Evolutionary conservation across 2,888 invertebrate genomes (phyloP).

Genomic region (Cephus nigrinus): DNA sequence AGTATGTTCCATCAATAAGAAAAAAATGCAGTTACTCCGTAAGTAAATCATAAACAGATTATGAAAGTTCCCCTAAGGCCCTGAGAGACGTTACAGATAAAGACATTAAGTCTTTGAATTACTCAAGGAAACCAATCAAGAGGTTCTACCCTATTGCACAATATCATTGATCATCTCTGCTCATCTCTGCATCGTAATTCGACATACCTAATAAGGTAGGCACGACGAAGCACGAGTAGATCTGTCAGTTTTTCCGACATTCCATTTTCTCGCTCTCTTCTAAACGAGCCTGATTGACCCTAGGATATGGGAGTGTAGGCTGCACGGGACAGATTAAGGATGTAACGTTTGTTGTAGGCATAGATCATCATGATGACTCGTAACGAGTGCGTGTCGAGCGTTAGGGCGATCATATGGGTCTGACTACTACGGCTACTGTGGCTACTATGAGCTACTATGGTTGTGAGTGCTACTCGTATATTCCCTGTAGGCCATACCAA

Average conservation of each 20-base stretch:
- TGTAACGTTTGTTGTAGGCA: slow-evolving; percentile 55
- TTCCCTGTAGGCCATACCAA: slow-evolving; percentile 37
- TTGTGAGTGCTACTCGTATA: background rate
- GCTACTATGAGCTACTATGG: background rate
- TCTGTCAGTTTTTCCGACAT: background rate
- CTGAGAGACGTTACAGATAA: background rate
- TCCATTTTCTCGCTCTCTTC: background rate
- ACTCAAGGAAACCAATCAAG: background rate
- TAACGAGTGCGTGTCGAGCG: slow-evolving; percentile 53
- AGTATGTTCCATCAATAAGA: background rate
- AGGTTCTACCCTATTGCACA: background rate
- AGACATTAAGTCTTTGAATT: background rate
- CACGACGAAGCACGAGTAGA: background rate
- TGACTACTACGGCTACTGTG: background rate
- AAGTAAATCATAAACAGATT: slow-evolving; percentile 32
- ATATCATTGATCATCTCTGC: background rate
- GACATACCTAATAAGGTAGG: background rate
- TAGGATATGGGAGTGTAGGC: background rate
- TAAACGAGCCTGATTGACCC: background rate
- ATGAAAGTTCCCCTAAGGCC: background rate
- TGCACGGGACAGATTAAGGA: slow-evolving; percentile 46
- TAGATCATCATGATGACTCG: slow-evolving; percentile 55
- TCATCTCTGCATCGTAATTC: background rate
- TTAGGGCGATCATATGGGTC: slow-evolving; percentile 53
- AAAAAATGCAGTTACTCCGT: slow-evolving; percentile 22